Percentiles rank a stretch among this genome's conserved stretches.
These are phyloP conservation scores for Pangasius larnaudii DNA, from an alignment of 2,797 vertebrate species.

Conservation along the genomic window DNA sequence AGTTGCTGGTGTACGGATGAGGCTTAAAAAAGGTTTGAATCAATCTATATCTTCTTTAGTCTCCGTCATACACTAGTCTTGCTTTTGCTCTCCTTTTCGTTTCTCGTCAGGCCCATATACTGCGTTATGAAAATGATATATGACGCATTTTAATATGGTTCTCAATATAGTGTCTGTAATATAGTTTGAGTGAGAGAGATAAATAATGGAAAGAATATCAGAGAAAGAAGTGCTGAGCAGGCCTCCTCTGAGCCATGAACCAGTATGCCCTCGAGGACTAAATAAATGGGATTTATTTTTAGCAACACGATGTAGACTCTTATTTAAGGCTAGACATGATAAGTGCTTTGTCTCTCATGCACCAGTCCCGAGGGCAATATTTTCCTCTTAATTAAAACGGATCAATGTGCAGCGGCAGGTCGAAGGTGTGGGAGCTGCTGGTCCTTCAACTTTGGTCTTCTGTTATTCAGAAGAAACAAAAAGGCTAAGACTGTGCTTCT, in stretches of 20 bases:
- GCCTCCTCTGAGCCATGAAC: slow-evolving; percentile 70
- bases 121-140: not conserved
- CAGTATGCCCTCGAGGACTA: slow-evolving; percentile 70
- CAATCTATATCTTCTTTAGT: not conserved
- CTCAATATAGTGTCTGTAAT: not conserved
- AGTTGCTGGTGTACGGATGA: not conserved
- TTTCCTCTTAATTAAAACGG: slow-evolving; percentile 71
- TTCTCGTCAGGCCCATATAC: not conserved
- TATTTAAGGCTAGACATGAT: slow-evolving; percentile 76
- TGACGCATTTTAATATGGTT: not conserved
- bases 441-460: slow-evolving; percentile 57
- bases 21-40: not conserved
- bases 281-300: slow-evolving; percentile 79
- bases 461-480: not conserved
- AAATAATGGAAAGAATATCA: not conserved
- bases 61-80: not conserved
- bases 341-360: slow-evolving; percentile 77
- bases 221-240: slow-evolving; percentile 1
- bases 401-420: slow-evolving; percentile 57
- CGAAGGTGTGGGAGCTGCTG: slow-evolving; percentile 45
- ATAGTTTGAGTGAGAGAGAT: not conserved
- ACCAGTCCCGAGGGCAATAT: slow-evolving; percentile 66
- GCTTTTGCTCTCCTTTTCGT: not conserved
- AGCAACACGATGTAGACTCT: slow-evolving; percentile 73
- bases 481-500: slow-evolving; percentile 60